Percentiles rank a stretch among this genome's conserved stretches.
Conservation (phyloP, 2,888 invertebrate genomes). For the Amaurobius ferox region DNA sequence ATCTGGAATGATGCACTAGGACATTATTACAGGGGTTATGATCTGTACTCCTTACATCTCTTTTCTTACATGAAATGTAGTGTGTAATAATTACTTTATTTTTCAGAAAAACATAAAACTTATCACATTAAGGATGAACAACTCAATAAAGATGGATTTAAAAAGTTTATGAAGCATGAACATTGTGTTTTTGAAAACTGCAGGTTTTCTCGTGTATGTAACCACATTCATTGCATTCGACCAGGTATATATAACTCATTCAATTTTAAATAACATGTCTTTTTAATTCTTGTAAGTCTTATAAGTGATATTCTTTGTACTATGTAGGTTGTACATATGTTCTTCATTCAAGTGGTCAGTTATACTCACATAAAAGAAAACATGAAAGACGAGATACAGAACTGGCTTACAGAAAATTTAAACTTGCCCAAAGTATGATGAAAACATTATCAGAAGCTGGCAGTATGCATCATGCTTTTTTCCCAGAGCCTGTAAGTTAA, state of each 20-base stretch:
- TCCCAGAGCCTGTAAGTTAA: slow-evolving; percentile 59
- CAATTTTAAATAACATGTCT: neutral
- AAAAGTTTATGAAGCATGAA: slow-evolving; percentile 98
- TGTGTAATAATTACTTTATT: slow-evolving; percentile 33
- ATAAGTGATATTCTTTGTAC: neutral
- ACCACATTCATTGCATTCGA: slow-evolving; percentile 98
- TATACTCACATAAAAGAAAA: slow-evolving; percentile 97
- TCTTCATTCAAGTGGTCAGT: slow-evolving; percentile 95
- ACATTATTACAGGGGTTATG: no score
- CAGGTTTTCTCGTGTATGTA: slow-evolving; percentile 94
- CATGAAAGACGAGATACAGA: slow-evolving; percentile 97
- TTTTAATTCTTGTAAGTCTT: neutral
- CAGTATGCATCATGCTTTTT: slow-evolving; percentile 47
- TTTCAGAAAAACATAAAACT: slow-evolving; percentile 97
- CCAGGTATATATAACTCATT: slow-evolving; percentile 76
- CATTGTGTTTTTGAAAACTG: slow-evolving; percentile 93
- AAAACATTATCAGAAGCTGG: slow-evolving; percentile 66
- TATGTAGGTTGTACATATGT: slow-evolving; percentile 91
- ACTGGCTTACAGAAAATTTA: slow-evolving; percentile 88
- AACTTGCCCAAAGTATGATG: slow-evolving; percentile 82
- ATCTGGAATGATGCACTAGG: no score
- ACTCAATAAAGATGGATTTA: slow-evolving; percentile 95
- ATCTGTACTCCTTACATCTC: no score
- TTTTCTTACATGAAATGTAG: no score
- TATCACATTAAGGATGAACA: slow-evolving; percentile 99